Percentiles rank a stretch among this genome's conserved stretches.
Evolutionary conservation across 2,797 vertebrate species (phyloP).

Genomic region (Triplophysa bombifrons): DNA sequence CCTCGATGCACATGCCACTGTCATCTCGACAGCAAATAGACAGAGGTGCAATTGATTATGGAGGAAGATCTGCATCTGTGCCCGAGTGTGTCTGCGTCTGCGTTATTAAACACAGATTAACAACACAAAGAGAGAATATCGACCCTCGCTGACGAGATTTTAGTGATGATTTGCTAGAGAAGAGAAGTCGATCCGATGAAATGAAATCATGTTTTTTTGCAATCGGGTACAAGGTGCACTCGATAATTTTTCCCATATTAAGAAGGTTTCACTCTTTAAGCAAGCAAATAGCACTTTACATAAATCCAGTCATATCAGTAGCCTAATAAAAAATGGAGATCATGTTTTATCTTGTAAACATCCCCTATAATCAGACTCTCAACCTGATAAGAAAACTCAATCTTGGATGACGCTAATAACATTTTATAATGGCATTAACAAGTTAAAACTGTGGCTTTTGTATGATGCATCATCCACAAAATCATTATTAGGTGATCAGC

Average conservation of each 20-base stretch:
- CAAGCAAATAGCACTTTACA: neutral
- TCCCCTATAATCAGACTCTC: too few relatives aligned
- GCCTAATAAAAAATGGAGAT: neutral
- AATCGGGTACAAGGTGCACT: neutral
- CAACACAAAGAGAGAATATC: slow-evolving; percentile 62
- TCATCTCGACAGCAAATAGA: slow-evolving; percentile 65
- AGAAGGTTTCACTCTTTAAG: neutral
- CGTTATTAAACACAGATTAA: slow-evolving; percentile 67
- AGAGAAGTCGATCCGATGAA: neutral
- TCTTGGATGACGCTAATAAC: too few relatives aligned
- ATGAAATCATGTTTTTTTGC: slow-evolving; percentile 19
- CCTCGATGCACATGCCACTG: slow-evolving; percentile 75
- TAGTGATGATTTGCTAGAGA: neutral
- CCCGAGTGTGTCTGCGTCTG: slow-evolving; percentile 17
- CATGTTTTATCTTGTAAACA: neutral
- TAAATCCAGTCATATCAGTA: neutral
- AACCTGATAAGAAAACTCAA: too few relatives aligned
- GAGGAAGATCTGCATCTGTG: slow-evolving; percentile 36
- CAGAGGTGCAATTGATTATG: slow-evolving; percentile 74
- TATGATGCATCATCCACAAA: neutral
- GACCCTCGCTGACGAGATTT: neutral
- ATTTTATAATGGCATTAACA: too few relatives aligned
- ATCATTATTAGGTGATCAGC: neutral
- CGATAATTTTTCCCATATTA: neutral
- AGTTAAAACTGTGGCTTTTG: too few relatives aligned